Conservation (phyloP, 2,797 vertebrate species). For the Heliangelus exortis region DNA sequence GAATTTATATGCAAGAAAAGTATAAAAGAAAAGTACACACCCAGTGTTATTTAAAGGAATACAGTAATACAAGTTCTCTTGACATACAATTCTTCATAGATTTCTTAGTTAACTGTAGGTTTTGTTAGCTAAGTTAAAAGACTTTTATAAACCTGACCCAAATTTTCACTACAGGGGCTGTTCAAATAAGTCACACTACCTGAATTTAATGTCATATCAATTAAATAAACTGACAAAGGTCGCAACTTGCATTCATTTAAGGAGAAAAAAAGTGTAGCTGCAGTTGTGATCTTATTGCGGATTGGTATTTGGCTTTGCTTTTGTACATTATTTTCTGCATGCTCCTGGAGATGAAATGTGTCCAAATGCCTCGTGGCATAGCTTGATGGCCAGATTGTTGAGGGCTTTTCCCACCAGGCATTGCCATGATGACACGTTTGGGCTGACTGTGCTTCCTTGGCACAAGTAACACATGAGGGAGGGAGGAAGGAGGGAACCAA, state of each 20-base stretch:
- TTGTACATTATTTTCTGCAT: neutral
- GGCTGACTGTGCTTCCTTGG: neutral
- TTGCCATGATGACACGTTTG: neutral
- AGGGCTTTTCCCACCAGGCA: neutral
- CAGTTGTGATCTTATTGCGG: neutral
- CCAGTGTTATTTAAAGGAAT: neutral
- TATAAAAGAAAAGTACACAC: neutral
- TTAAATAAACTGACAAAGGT: too few relatives aligned
- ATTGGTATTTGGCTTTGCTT: neutral
- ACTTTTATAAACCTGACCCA: too few relatives aligned
- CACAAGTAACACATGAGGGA: neutral
- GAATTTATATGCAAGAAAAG: neutral
- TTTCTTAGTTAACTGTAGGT: too few relatives aligned
- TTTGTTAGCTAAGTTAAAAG: too few relatives aligned
- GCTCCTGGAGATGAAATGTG: neutral
- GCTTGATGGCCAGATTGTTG: neutral
- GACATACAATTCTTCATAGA: too few relatives aligned
- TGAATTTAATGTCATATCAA: too few relatives aligned
- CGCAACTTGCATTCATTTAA: neutral
- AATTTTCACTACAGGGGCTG: too few relatives aligned
- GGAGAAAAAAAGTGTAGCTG: neutral
- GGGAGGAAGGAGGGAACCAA: neutral
- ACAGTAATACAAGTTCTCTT: too few relatives aligned
- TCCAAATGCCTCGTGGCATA: neutral
- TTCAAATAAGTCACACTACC: too few relatives aligned